A percentile compares a stretch with the other conserved stretches of the same genome.
Evolutionary conservation across 2,888 invertebrate species (phyloP).

Genomic region (Pollenia labialis): DNA sequence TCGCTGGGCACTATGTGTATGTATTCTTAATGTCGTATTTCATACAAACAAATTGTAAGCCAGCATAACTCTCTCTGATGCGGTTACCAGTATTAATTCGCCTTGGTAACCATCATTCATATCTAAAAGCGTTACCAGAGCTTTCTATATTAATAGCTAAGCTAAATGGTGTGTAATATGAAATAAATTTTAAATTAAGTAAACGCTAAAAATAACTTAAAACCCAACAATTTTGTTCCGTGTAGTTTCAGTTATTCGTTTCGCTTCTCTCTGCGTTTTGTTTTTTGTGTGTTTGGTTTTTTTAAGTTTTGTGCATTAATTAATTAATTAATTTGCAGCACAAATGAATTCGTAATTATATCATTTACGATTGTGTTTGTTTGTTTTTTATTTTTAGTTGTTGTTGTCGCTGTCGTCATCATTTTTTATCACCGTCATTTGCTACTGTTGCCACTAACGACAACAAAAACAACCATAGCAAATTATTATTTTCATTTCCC

Average conservation of each 20-base stretch:
- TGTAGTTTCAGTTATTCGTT: constrained; percentile 16
- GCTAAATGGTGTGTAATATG: no score
- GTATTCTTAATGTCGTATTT: no score
- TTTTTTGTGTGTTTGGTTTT: constrained; percentile 27
- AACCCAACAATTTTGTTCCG: background rate
- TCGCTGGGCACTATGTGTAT: no score
- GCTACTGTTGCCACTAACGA: constrained; percentile 62
- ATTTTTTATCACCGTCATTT: constrained; percentile 65
- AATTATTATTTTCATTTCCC: constrained; percentile 26
- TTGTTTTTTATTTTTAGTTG: constrained; percentile 24
- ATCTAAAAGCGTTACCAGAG: no score
- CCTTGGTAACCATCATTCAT: no score
- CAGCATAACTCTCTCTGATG: no score
- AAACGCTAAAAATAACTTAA: background rate
- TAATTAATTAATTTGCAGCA: constrained; percentile 75
- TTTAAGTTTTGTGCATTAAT: constrained; percentile 68
- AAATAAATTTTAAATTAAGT: no score
- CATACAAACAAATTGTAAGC: no score
- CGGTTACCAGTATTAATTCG: no score
- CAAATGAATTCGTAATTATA: constrained; percentile 75
- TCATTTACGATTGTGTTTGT: constrained; percentile 67
- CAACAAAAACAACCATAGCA: constrained; percentile 22
- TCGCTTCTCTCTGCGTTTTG: constrained; percentile 16
- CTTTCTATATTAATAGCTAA: no score
- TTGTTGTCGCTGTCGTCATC: constrained; percentile 62